A percentile compares a stretch with the other conserved stretches of the same genome.
phyloP scores from a whole-genome alignment of 2,888 invertebrate genomes.

The Ischnura elegans region DNA sequence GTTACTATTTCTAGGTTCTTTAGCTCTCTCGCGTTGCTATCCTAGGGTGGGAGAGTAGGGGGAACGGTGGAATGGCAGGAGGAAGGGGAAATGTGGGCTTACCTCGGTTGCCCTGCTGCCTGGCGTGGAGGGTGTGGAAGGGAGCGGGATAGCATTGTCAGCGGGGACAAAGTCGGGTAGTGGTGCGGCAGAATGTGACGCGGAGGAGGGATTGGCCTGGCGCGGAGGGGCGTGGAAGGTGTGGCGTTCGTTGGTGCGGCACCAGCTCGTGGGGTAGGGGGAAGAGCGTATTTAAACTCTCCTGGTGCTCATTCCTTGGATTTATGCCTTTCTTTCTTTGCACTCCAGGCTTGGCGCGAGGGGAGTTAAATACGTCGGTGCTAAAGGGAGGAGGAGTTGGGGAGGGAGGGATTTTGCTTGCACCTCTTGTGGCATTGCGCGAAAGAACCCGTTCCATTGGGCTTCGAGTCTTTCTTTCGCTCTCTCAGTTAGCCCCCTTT shows the following conservation, averaged over 20 bases:
- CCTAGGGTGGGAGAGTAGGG: background rate
- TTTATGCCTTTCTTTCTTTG: slow-evolving; percentile 10
- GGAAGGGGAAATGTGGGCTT: background rate
- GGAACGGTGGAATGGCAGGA: background rate
- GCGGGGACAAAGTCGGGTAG: background rate
- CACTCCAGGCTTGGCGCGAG: background rate
- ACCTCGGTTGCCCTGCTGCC: background rate
- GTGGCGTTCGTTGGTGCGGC: background rate
- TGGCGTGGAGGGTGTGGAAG: background rate
- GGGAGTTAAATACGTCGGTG: too few relatives aligned
- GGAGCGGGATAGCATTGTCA: background rate
- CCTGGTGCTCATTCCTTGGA: background rate
- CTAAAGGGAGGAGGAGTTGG: too few relatives aligned
- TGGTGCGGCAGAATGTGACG: background rate
- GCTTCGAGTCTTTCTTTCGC: background rate
- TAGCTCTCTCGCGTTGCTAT: background rate
- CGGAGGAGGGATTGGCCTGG: background rate
- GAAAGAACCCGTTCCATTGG: background rate
- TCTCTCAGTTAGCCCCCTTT: background rate
- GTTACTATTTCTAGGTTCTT: too few relatives aligned
- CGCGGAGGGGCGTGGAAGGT: background rate
- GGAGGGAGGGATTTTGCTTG: background rate
- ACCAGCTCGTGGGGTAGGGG: background rate
- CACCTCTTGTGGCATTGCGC: background rate
- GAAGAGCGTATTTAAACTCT: background rate